These are phyloP conservation scores for Palythoa heliodiscus DNA, from an alignment of 92 coral and sea anemone species.

Conservation along the genomic window DNA sequence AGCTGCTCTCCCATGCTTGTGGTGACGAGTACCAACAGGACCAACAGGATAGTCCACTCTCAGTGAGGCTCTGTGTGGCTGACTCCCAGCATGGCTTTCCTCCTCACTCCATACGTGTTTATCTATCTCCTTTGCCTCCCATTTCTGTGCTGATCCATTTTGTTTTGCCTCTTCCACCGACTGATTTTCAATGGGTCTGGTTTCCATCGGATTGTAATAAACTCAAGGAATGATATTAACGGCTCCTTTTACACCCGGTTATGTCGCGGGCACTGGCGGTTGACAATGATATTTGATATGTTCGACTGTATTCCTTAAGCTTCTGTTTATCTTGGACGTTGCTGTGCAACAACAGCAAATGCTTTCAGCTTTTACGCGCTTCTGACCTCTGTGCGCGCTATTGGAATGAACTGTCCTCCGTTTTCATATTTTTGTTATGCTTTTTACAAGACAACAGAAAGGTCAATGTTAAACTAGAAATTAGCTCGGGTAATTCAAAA, in stretches of 20 bases:
- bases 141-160: slow-evolving; percentile 19
- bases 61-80: neutral
- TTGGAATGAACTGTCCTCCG: neutral
- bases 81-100: neutral
- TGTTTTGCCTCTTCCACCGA: neutral
- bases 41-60: slow-evolving; percentile 15
- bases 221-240: slow-evolving; percentile 14
- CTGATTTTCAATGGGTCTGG: neutral
- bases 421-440: too few relatives aligned
- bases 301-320: slow-evolving; percentile 1
- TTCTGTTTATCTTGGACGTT: neutral
- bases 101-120: neutral
- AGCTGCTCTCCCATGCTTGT: neutral
- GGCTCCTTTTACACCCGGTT: neutral
- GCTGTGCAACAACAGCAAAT: slow-evolving; percentile 2
- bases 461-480: neutral
- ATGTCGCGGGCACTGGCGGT: neutral
- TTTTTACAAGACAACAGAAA: neutral
- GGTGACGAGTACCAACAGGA: slow-evolving; percentile 6
- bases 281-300: slow-evolving; percentile 5
- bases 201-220: slow-evolving; percentile 20
- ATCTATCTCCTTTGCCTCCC: neutral
- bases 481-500: neutral
- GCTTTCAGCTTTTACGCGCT: neutral
- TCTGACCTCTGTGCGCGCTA: too few relatives aligned